Evolutionary conservation across 2,888 invertebrate species (phyloP).

Genomic region (Xanthorhoe designata): DNA sequence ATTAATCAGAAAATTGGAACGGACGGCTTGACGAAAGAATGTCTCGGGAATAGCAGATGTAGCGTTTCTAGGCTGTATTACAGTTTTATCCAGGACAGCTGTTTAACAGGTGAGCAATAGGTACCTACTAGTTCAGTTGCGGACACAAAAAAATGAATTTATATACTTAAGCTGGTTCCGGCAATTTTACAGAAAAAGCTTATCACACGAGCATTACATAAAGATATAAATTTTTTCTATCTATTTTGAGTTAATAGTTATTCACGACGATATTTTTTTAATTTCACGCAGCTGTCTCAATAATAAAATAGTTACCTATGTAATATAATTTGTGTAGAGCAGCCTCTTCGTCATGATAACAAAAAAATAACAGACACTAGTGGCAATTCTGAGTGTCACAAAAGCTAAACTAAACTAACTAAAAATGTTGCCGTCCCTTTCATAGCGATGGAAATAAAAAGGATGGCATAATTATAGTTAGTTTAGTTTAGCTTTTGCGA

Average conservation of each 20-base stretch:
- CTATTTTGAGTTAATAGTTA: not conserved
- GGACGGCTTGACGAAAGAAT: conserved; percentile 25
- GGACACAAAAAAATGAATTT: conserved; percentile 32
- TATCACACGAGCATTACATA: conserved; percentile 11
- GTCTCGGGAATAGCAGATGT: conserved; percentile 32
- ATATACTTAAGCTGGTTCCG: conserved; percentile 31
- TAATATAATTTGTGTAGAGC: not conserved
- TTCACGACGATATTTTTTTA: not conserved
- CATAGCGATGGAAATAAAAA: too few species aligned
- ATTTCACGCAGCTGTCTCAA: not conserved
- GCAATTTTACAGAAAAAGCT: conserved; percentile 29
- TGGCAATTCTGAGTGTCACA: too few species aligned
- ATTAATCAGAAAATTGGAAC: conserved; percentile 31
- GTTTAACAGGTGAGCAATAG: conserved; percentile 35
- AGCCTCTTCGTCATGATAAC: not conserved
- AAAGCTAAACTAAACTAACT: too few species aligned
- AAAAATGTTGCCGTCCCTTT: too few species aligned
- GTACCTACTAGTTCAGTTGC: conserved; percentile 31
- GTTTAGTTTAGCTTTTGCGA: too few species aligned
- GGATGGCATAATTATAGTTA: too few species aligned
- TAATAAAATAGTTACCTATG: not conserved
- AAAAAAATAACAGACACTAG: not conserved
- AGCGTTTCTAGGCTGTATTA: conserved; percentile 30
- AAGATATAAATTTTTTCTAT: conserved; percentile 7
- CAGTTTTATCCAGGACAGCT: conserved; percentile 33